Evolutionary conservation across 2,888 invertebrate genomes (phyloP), one percentile per base, ranked within the genome.

Genomic region (Stenotaenia linearis): DNA sequence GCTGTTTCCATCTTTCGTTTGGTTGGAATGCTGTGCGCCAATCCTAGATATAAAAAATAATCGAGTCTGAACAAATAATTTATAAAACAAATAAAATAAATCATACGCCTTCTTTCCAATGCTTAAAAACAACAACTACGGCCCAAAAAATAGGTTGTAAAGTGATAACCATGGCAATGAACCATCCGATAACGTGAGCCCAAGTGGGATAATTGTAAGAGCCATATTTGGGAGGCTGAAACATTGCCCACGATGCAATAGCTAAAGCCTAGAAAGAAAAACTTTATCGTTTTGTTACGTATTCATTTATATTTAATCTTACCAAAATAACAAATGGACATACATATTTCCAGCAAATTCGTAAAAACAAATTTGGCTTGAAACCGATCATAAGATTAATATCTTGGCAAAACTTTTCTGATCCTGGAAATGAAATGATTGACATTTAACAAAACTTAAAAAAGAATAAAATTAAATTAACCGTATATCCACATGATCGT

Each of bases 321-420:
- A 94, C 94, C 84, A 92, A 50, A 81, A 92, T 90, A 0, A 92
- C 85, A 79, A 91, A 87, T 21, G 89, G 89, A 93, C 93, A 94
- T 61, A 90, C 89, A 23, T 89, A 83, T 86, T 90, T 91, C 95
- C 95, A 95, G 84, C 92, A 92, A 81, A 87, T 87, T 56, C 88
- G 86, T 4, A 90, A 87, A 0, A 89, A 85, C 80, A 77, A 9
- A 77, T 77, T 77, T 12, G 77, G 77, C n/a, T n/a, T 37, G 23
- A 40, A 77, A 45, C 77, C 77, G 21, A 77, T 12, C 77, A 77
- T 77, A 1, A 0, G 23, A 1, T 37, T 77, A 12, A 77, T 21
- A 40, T 77, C 77, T 21, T 77, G 23, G n/a, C 40, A 37, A 77
- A 77, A 77, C 21, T 45, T 21, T 12, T 77, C 28, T 9, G 12